Conservation (phyloP, 2,797 vertebrate genomes). For the Lates japonicus region DNA sequence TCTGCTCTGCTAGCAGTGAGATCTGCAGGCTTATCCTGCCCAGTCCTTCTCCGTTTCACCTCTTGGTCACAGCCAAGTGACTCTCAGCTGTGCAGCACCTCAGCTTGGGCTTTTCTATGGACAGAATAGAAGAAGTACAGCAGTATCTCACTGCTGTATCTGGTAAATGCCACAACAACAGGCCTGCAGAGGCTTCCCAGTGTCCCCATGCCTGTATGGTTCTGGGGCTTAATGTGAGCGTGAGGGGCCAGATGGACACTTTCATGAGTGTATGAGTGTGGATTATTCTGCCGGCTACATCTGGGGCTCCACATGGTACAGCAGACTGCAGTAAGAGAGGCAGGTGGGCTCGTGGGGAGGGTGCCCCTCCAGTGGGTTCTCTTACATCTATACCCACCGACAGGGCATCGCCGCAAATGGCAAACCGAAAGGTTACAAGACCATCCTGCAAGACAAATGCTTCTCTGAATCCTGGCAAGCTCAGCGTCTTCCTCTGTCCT, state of each 20-base stretch:
- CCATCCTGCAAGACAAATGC: slow-evolving; percentile 50
- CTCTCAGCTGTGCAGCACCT: slow-evolving; percentile 53
- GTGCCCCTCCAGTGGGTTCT: slow-evolving; percentile 80
- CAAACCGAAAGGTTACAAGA: slow-evolving; percentile 85
- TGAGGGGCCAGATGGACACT: slow-evolving; percentile 94
- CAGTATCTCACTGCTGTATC: slow-evolving; percentile 70
- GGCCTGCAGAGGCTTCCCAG: slow-evolving; percentile 66
- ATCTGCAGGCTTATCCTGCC: slow-evolving; percentile 60
- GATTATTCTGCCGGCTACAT: slow-evolving; percentile 97
- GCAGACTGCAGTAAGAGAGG: slow-evolving; percentile 89
- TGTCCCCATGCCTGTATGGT: slow-evolving; percentile 76
- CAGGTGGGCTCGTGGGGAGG: slow-evolving; percentile 81
- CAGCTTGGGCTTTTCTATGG: slow-evolving; percentile 35
- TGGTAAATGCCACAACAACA: slow-evolving; percentile 89
- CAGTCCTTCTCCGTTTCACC: slow-evolving; percentile 57
- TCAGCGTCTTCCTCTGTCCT: slow-evolving; percentile 7
- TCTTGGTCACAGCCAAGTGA: slow-evolving; percentile 69
- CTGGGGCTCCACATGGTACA: slow-evolving; percentile 95
- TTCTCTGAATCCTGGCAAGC: slow-evolving; percentile 37
- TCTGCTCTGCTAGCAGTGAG: slow-evolving; percentile 56
- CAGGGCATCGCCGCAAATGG: slow-evolving; percentile 74
- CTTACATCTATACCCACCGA: slow-evolving; percentile 76
- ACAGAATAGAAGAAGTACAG: slow-evolving; percentile 42
- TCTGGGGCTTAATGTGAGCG: slow-evolving; percentile 88
- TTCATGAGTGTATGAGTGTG: slow-evolving; percentile 91